Conservation (phyloP, 2,797 vertebrate genomes). For the Alauda arvensis region DNA sequence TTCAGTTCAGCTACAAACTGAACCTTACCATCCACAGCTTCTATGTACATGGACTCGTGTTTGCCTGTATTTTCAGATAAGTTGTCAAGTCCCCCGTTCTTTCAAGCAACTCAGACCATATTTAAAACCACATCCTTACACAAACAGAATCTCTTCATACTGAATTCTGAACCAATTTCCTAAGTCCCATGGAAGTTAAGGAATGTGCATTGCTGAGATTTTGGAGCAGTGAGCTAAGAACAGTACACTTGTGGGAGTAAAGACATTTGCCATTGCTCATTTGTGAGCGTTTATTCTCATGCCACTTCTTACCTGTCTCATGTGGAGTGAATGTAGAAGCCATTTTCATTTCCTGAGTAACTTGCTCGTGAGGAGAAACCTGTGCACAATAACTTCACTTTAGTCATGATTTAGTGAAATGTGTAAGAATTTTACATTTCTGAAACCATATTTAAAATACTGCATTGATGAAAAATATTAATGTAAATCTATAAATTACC, state of each 20-base stretch:
- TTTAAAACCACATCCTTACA: not conserved
- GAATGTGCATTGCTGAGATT: not conserved
- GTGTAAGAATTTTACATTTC: not conserved
- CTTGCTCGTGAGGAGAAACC: constrained; percentile 64
- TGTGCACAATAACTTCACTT: constrained; percentile 56
- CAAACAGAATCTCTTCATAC: not conserved
- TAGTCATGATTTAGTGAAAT: constrained; percentile 24
- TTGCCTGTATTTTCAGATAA: not conserved
- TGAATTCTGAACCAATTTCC: not conserved
- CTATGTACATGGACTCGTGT: not conserved
- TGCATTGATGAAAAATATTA: not conserved
- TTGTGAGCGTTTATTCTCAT: not conserved
- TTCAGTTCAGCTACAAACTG: not conserved
- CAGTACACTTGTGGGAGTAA: not conserved
- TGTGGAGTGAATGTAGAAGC: constrained; percentile 59
- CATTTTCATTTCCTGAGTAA: constrained; percentile 52
- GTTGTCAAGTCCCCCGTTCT: not conserved
- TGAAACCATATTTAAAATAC: not conserved
- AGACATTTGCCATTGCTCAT: not conserved
- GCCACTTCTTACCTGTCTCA: constrained; percentile 67
- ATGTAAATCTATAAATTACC: not conserved
- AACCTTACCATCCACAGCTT: not conserved
- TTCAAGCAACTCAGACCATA: not conserved
- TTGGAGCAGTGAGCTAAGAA: rapidly evolving
- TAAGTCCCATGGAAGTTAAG: not conserved